Conservation (phyloP, 1,140 invertebrate species). For the Platorchestia sp. region DNA sequence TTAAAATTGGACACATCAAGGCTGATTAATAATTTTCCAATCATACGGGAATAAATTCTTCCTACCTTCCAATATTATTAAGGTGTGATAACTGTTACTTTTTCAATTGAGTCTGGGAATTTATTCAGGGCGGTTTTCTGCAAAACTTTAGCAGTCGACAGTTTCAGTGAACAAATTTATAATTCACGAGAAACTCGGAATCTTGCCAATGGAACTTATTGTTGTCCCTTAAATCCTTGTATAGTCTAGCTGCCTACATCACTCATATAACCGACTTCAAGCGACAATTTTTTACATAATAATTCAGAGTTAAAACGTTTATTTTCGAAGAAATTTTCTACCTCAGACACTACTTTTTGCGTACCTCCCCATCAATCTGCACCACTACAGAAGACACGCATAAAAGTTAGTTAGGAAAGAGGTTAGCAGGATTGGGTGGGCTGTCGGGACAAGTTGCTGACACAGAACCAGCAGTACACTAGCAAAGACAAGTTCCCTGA, state of each 20-base stretch:
- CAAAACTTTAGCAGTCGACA: neutral
- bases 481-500: neutral
- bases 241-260: neutral
- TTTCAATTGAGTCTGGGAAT: neutral
- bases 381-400: too few species aligned
- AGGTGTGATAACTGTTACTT: too few species aligned
- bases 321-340: neutral
- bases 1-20: too few species aligned
- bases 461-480: neutral
- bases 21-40: too few species aligned
- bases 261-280: neutral
- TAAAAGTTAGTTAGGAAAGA: too few species aligned
- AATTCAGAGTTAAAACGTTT: neutral
- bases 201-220: neutral
- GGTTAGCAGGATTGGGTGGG: neutral
- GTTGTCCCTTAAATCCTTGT: neutral
- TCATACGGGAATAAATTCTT: too few species aligned
- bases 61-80: too few species aligned
- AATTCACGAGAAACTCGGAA: neutral
- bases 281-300: neutral
- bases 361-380: too few species aligned
- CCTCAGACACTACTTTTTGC: neutral
- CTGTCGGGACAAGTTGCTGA: neutral
- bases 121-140: neutral
- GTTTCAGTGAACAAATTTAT: neutral